Base-by-base conservation (phyloP, 2,797 vertebrate genomes). In the Ctenosaura bakeri region DNA sequence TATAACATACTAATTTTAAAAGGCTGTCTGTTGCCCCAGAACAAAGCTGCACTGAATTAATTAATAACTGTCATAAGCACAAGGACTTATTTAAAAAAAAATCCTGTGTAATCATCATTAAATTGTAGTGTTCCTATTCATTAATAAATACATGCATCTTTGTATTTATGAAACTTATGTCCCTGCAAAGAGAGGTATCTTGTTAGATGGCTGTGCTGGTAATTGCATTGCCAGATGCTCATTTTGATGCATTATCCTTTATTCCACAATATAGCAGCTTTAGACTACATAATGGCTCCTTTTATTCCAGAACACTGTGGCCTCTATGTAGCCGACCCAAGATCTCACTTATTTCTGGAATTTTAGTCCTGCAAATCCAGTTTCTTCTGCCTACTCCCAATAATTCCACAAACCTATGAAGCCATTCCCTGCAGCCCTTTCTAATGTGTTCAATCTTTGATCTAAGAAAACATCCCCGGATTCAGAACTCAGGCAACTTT, bases 231-330 rank as follows among this genome's bases (percentile, higher is more conserved):
- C 80, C 85, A 90, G 71, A 87, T 80, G 83, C 56, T 35, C 80
- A 83, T 77, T 90, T 76, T 77, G 71, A 64, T 90, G 32, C 64
- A 90, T 90, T 90, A 81, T 64, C 82, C 79, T 87, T 90, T 83
- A 74, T 90, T 87, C 79, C 46, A 35, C 20, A 76, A 32, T 71
- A 66, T 8, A 54, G 85, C 42, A 83, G 56, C 79, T 77, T 59
- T 83, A 69, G n/a, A 46, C 71, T 64, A 90, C 73, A 87, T 87
- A 90, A 87, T 83, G 59, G 86, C n/a, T 76, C 52, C 77, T 83
- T 90, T 87, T 87, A 87, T 90, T 90, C 87, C 89, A 77, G 85
- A 90, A 87, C 50, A 87, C 71, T 82, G 71, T 77, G 79, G 83
- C 59, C 79, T 83, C 89, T 83, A 87, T 56, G 85, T 1, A 81